Conservation (phyloP, 2,113 vertebrate species). For the Phalacrocorax brasilianus region DNA sequence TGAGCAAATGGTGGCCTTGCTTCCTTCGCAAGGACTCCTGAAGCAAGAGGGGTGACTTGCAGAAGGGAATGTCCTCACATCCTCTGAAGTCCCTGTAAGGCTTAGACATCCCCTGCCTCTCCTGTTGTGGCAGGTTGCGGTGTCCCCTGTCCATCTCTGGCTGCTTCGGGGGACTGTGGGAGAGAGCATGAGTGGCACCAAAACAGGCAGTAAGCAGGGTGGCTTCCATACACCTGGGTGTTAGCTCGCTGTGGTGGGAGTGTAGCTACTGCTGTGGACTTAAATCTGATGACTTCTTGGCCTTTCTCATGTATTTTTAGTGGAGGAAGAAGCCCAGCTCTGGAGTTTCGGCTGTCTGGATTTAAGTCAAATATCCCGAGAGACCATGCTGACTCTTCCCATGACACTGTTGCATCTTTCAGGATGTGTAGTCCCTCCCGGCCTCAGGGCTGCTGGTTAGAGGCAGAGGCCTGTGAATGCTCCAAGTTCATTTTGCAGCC, state of each 20-base stretch:
- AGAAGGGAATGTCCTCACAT: neutral
- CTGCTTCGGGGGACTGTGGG: neutral
- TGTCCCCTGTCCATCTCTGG: neutral
- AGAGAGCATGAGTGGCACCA: neutral
- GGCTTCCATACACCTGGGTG: neutral
- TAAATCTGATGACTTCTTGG: neutral
- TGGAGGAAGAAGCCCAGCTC: neutral
- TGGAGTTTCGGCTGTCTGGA: neutral
- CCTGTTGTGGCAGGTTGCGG: fast-evolving
- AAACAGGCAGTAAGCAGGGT: neutral
- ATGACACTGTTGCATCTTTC: neutral
- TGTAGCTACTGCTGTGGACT: neutral
- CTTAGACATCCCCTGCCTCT: neutral
- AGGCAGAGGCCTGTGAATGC: neutral
- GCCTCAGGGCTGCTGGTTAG: neutral
- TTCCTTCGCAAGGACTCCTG: neutral
- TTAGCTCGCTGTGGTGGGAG: neutral
- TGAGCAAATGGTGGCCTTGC: neutral
- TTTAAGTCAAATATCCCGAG: neutral
- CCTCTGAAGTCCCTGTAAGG: neutral
- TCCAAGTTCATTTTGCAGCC: neutral
- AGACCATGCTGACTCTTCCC: slow-evolving; percentile 42
- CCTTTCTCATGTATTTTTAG: slow-evolving; percentile 40
- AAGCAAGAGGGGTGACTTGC: neutral
- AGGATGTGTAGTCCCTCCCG: neutral